Percentiles rank a stretch among this genome's conserved stretches.
phyloP scores from a whole-genome alignment of 2,113 vertebrate genomes.

The Scytalopus superciliaris region DNA sequence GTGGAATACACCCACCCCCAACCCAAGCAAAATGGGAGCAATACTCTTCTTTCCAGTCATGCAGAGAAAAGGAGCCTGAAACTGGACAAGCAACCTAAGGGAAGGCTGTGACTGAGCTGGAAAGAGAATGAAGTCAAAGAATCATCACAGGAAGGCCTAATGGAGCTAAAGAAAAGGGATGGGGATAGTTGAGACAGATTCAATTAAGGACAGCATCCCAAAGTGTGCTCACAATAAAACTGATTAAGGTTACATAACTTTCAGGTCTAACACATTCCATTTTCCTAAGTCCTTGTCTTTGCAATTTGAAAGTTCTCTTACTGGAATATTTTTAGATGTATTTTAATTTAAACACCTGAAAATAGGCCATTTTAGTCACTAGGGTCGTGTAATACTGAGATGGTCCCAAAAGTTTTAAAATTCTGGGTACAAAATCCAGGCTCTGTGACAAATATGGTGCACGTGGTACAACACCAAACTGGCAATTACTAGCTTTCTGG shows the following conservation, averaged over 20 bases:
- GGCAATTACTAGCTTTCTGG: neutral
- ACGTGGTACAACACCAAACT: fast-evolving
- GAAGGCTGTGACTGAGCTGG: neutral
- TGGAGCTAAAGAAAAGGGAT: neutral
- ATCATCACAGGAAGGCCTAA: neutral
- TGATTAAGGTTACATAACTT: neutral
- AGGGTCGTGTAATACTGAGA: neutral
- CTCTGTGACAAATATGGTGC: neutral
- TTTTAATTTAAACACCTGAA: constrained; percentile 1
- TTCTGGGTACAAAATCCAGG: neutral
- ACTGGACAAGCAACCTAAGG: neutral
- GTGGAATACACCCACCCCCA: neutral
- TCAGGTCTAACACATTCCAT: neutral
- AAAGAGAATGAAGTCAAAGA: neutral
- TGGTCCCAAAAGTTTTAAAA: neutral
- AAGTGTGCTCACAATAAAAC: neutral
- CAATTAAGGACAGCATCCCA: neutral
- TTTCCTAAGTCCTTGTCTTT: neutral
- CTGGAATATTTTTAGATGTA: neutral
- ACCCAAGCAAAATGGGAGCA: neutral
- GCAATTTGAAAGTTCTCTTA: neutral
- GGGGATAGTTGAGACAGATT: neutral
- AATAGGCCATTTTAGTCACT: neutral
- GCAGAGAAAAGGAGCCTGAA: neutral
- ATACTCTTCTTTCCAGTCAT: neutral